Percentiles rank a stretch among this genome's conserved stretches.
phyloP scores from a whole-genome alignment of 2,888 invertebrate genomes.

The Rhynchonema sp. region DNA sequence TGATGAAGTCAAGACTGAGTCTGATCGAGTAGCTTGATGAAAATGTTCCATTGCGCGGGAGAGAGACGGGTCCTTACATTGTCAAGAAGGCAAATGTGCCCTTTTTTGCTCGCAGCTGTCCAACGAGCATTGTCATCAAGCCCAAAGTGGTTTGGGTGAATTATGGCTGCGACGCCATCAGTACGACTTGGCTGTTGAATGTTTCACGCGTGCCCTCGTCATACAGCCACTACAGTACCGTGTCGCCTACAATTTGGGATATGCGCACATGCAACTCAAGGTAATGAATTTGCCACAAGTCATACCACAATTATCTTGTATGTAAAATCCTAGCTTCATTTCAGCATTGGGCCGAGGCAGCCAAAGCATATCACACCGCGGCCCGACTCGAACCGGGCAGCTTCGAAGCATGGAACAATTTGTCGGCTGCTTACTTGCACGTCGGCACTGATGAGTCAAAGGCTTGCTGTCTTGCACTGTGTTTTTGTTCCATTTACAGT shows the following conservation, averaged over 20 bases:
- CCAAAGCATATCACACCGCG: constrained; percentile 12
- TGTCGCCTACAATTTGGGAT: constrained; percentile 22
- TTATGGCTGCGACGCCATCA: constrained; percentile 50
- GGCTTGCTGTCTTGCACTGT: too few relatives aligned
- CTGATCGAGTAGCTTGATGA: too few relatives aligned
- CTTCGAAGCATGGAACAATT: constrained; percentile 94
- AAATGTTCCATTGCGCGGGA: too few relatives aligned
- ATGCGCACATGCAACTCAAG: constrained; percentile 24
- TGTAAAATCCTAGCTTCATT: too few relatives aligned
- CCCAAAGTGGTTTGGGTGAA: constrained; percentile 66
- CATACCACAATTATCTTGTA: too few relatives aligned
- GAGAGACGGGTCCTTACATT: too few relatives aligned
- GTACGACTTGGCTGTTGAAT: constrained; percentile 18
- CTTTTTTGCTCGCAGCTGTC: constrained; percentile 25
- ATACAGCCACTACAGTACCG: constrained; percentile 16
- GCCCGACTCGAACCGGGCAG: constrained; percentile 33
- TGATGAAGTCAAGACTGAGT: too few relatives aligned
- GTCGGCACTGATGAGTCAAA: constrained; percentile 51
- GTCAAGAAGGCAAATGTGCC: too few relatives aligned
- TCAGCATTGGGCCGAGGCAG: constrained; percentile 13
- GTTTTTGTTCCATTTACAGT: too few relatives aligned
- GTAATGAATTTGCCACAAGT: too few relatives aligned
- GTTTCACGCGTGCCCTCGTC: constrained; percentile 13
- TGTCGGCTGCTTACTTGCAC: constrained; percentile 76
- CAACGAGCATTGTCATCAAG: constrained; percentile 51